Conservation (phyloP, 2,797 vertebrate species). For the Xyrichtys novacula region DNA sequence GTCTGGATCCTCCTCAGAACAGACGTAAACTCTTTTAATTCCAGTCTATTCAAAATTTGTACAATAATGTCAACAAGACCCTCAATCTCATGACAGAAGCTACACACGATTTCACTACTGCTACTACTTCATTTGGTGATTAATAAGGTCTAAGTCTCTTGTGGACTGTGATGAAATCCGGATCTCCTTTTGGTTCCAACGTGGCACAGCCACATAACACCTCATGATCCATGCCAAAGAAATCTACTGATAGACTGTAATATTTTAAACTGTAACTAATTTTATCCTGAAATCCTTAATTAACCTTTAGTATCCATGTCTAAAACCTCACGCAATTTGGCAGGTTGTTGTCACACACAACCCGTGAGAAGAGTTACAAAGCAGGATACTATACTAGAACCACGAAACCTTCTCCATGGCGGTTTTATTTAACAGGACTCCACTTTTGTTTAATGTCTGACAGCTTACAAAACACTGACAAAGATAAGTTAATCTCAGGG, state of each 20-base stretch:
- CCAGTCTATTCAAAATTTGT: no score
- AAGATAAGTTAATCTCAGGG: no score
- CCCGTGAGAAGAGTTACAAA: not conserved
- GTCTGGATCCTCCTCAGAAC: no score
- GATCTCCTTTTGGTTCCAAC: conserved; percentile 21
- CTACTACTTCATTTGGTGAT: conserved; percentile 20
- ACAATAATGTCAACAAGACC: not conserved
- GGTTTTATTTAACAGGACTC: not conserved
- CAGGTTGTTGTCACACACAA: not conserved
- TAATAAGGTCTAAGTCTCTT: conserved; percentile 39
- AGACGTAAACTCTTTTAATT: no score
- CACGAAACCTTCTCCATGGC: not conserved
- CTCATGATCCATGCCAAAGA: conserved; percentile 10
- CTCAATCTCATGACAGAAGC: not conserved
- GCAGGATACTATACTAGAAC: not conserved
- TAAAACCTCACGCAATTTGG: not conserved
- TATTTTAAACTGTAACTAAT: not conserved
- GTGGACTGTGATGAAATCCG: conserved; percentile 26
- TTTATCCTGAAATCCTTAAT: not conserved
- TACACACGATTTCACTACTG: not conserved
- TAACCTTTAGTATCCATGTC: not conserved
- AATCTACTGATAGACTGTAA: not conserved
- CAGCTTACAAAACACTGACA: no score
- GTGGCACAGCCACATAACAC: conserved; percentile 12
- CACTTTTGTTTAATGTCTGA: not conserved